These are phyloP conservation scores for Probaryconus sp. DNA, from an alignment of 1,140 invertebrate genomes.

Conservation along the genomic window DNA sequence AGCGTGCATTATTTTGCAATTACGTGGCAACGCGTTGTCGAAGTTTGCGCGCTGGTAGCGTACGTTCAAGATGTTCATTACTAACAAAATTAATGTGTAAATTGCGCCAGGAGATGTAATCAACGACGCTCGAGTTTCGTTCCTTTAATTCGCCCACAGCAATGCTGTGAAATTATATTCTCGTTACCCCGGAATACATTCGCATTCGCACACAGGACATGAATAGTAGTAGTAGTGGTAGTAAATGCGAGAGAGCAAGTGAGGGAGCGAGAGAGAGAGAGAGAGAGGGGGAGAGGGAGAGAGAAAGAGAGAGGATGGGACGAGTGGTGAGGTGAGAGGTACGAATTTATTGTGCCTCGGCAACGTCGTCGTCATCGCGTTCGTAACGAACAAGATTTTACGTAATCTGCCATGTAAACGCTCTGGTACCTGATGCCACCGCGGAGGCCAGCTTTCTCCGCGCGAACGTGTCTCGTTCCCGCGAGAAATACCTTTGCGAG, in stretches of 20 bases:
- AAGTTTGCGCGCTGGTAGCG: conserved; percentile 8
- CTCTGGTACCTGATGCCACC: conserved; percentile 35
- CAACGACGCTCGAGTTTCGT: conserved; percentile 32
- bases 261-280: background rate
- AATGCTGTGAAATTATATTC: conserved; percentile 41
- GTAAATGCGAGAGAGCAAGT: too few species aligned
- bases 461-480: conserved; percentile 51
- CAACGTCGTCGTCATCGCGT: conserved; percentile 40
- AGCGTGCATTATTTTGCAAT: conserved; percentile 41
- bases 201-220: conserved; percentile 23
- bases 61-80: conserved; percentile 37
- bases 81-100: conserved; percentile 52
- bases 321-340: background rate
- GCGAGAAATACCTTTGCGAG: conserved; percentile 57
- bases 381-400: conserved; percentile 58
- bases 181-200: conserved; percentile 40
- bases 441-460: conserved; percentile 64
- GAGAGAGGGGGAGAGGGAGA: background rate
- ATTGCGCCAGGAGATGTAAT: conserved; percentile 41
- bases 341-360: conserved; percentile 27
- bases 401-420: conserved; percentile 60
- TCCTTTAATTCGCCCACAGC: conserved; percentile 27
- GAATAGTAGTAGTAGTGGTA: too few species aligned
- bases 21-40: conserved; percentile 35
- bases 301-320: background rate